These are phyloP conservation scores for Taxidea taxus DNA, from an alignment of 2,113 vertebrate species.

Conservation along the genomic window DNA sequence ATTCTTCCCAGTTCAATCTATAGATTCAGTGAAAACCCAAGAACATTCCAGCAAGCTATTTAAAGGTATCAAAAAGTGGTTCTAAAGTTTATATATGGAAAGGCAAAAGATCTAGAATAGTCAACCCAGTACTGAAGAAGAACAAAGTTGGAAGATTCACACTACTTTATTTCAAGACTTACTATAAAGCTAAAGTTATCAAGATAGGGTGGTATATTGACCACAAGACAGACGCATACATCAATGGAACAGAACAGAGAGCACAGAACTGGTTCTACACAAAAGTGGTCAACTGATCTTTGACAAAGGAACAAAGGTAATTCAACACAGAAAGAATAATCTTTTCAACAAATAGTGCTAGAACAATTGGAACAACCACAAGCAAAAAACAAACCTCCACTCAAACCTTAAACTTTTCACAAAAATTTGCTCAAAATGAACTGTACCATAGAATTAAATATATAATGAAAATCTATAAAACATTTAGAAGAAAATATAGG, in stretches of 20 bases:
- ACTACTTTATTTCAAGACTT: not conserved
- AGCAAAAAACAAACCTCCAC: not conserved
- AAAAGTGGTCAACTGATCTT: not conserved
- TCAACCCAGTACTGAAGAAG: not conserved
- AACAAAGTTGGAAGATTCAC: not conserved
- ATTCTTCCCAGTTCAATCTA: not conserved
- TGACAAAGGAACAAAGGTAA: not conserved
- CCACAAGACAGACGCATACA: not conserved
- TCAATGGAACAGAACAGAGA: not conserved
- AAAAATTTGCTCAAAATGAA: not conserved
- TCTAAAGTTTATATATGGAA: not conserved
- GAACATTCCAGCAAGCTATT: not conserved
- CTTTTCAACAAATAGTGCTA: not conserved
- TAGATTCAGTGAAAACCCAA: not conserved
- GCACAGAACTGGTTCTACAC: not conserved
- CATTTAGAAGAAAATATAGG: not conserved
- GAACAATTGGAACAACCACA: not conserved
- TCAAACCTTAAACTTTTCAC: not conserved
- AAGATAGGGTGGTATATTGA: not conserved
- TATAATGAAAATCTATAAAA: not conserved
- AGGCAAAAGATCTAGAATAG: not conserved
- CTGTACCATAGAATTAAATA: not conserved
- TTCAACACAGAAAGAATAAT: not conserved
- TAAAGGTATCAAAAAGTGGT: not conserved
- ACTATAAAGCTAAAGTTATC: not conserved